Evolutionary conservation across 2,113 vertebrate species (phyloP).

Genomic region (Strigops habroptila): DNA sequence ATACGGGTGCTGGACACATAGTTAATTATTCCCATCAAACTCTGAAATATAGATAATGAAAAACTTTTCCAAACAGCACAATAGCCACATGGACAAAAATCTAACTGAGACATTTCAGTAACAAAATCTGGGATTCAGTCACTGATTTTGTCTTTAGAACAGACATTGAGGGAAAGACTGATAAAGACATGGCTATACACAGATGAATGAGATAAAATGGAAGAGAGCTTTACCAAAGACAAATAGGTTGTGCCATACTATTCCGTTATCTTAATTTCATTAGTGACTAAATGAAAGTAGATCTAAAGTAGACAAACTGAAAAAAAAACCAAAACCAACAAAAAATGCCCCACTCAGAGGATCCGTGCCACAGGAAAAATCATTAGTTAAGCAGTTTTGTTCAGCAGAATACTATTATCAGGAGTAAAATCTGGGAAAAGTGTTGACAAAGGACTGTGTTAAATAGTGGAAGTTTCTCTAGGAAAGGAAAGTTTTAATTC

Average conservation of each 20-base stretch:
- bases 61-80: background rate
- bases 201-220: background rate
- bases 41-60: background rate
- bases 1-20: background rate
- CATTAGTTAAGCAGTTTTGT: background rate
- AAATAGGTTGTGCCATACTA: fast-evolving
- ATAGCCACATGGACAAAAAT: background rate
- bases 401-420: background rate
- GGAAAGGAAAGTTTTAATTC: background rate
- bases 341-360: background rate
- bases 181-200: background rate
- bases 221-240: background rate
- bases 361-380: background rate
- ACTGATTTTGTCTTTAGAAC: background rate
- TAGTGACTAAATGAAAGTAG: background rate
- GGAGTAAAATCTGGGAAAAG: background rate
- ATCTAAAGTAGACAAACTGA: background rate
- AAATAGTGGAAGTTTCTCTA: background rate
- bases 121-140: background rate
- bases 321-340: background rate
- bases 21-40: background rate
- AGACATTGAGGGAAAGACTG: background rate
- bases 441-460: background rate
- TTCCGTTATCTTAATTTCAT: background rate
- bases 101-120: background rate